Conservation (phyloP, 2,888 invertebrate species). For the Brenthis ino region DNA sequence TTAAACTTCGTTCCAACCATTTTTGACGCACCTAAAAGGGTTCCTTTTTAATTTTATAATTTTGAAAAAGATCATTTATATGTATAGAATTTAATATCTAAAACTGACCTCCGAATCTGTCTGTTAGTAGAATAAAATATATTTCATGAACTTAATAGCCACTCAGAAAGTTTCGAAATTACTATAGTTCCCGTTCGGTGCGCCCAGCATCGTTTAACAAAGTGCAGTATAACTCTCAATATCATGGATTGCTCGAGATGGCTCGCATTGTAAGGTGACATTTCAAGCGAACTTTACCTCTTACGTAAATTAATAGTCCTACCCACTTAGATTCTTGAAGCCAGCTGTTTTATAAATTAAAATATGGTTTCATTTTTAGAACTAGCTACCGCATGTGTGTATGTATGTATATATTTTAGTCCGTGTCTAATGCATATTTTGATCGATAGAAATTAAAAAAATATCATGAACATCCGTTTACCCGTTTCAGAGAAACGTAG, state of each 20-base stretch:
- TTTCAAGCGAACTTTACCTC: slow-evolving; percentile 24
- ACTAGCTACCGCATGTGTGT: too few species aligned
- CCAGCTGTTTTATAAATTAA: slow-evolving; percentile 9
- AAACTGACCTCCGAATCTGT: too few species aligned
- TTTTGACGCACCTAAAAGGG: too few species aligned
- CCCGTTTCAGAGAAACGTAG: too few species aligned
- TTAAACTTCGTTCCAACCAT: too few species aligned
- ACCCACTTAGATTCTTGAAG: slow-evolving; percentile 4
- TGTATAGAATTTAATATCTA: too few species aligned
- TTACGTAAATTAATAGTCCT: slow-evolving; percentile 19
- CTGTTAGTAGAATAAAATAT: not conserved
- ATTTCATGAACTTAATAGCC: slow-evolving; percentile 8
- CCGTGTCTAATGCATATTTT: too few species aligned
- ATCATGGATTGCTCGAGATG: slow-evolving; percentile 31
- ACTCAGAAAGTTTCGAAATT: slow-evolving; percentile 17
- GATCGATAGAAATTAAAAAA: too few species aligned
- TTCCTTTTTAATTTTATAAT: too few species aligned
- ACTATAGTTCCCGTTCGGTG: slow-evolving; percentile 4
- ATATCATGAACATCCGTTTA: too few species aligned
- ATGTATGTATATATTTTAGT: too few species aligned
- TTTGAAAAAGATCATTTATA: too few species aligned
- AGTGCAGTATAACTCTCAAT: slow-evolving; percentile 31
- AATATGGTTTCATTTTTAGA: not conserved
- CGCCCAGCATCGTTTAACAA: slow-evolving; percentile 7
- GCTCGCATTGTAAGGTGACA: slow-evolving; percentile 25